phyloP scores from a whole-genome alignment of 2,888 invertebrate species.

The Drosophila putrida region DNA sequence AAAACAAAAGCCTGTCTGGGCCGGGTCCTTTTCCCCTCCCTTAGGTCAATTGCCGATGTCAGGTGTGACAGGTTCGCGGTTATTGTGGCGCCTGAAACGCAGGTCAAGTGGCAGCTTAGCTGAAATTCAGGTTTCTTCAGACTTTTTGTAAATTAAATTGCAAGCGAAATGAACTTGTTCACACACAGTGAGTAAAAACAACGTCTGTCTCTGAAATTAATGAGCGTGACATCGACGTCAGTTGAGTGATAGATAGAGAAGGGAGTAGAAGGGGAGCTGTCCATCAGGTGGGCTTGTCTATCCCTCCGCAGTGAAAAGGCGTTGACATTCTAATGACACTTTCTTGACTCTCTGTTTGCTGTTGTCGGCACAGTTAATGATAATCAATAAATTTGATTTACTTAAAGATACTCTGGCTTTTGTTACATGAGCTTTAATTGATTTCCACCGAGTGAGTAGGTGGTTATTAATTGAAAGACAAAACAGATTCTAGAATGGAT shows the following conservation, averaged over 20 bases:
- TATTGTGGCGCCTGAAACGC: conserved; percentile 45
- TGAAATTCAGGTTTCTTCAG: conserved; percentile 16
- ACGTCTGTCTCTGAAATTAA: conserved; percentile 66
- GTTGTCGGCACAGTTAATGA: conserved; percentile 49
- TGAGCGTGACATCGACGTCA: conserved; percentile 60
- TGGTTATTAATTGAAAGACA: conserved; percentile 8
- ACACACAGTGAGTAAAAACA: conserved; percentile 38
- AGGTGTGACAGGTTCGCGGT: conserved; percentile 61
- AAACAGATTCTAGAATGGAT: conserved; percentile 3
- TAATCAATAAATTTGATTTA: conserved; percentile 65
- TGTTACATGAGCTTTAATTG: conserved; percentile 54
- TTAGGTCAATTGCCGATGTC: conserved; percentile 65
- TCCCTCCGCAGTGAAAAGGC: conserved; percentile 34
- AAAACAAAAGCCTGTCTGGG: conserved; percentile 63
- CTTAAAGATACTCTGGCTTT: conserved; percentile 37
- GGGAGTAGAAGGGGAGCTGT: conserved; percentile 7
- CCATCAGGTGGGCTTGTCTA: conserved; percentile 31
- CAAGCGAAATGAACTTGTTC: conserved; percentile 64
- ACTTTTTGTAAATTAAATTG: conserved; percentile 46
- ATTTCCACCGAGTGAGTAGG: conserved; percentile 40
- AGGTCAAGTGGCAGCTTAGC: conserved; percentile 30
- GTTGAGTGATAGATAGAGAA: neutral
- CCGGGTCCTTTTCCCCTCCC: conserved; percentile 1
- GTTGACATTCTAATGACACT: conserved; percentile 78
- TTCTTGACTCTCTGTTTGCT: conserved; percentile 66